Conservation (phyloP, 2,113 vertebrate species). For the Gavialis gangeticus region DNA sequence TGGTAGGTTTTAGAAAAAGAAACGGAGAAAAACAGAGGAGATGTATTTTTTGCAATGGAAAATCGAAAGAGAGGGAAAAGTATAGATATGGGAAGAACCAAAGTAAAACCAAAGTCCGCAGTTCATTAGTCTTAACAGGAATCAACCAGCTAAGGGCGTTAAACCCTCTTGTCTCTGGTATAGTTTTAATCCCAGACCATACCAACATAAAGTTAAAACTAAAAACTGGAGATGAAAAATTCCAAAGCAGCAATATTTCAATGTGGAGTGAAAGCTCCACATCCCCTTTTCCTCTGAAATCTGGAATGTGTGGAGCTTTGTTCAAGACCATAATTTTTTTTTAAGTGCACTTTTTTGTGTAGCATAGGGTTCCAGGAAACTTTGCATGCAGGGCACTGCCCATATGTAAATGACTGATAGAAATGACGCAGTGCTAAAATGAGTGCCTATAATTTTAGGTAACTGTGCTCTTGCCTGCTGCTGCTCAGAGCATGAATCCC, state of each 20-base stretch:
- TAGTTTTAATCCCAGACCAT: background rate
- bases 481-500: constrained; percentile 86
- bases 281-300: background rate
- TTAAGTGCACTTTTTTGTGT: background rate
- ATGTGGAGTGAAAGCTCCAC: background rate
- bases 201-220: background rate
- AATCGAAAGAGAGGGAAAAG: background rate
- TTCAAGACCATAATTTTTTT: background rate
- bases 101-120: background rate
- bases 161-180: background rate
- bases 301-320: background rate
- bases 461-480: constrained; percentile 87
- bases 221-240: background rate
- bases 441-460: constrained; percentile 78
- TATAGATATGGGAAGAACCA: background rate
- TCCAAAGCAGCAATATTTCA: background rate
- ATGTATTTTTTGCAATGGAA: background rate
- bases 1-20: background rate
- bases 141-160: background rate
- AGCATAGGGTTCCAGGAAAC: background rate
- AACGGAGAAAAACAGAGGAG: background rate
- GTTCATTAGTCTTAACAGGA: background rate
- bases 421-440: constrained; percentile 58
- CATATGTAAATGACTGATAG: background rate
- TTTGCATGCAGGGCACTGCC: constrained; percentile 35